phyloP scores from a whole-genome alignment of 2,888 invertebrate species.

The Callosobruchus maculatus region DNA sequence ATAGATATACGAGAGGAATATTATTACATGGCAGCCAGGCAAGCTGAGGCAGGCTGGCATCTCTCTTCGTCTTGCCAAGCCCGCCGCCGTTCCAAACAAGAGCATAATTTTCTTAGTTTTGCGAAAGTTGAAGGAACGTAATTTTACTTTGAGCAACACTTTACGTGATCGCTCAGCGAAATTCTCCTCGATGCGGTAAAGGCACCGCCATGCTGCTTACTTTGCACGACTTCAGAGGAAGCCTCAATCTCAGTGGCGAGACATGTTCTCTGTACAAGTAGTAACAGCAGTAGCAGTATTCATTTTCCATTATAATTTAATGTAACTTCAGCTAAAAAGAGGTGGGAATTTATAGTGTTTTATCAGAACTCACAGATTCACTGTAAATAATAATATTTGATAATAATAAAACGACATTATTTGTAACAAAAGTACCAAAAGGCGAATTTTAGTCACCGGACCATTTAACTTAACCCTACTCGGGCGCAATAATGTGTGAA shows the following conservation, averaged over 20 bases:
- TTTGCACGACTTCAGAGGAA: conserved; percentile 22
- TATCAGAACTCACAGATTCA: too few species aligned
- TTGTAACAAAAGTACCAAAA: too few species aligned
- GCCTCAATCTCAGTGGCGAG: conserved; percentile 8
- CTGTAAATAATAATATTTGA: too few species aligned
- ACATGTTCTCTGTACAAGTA: too few species aligned
- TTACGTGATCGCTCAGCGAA: conserved; percentile 32
- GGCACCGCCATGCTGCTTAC: conserved; percentile 20
- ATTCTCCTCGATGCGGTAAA: conserved; percentile 14
- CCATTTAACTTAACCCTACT: too few species aligned
- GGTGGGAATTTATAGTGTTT: too few species aligned
- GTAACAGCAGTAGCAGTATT: too few species aligned
- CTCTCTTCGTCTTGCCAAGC: neutral
- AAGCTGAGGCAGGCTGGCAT: neutral
- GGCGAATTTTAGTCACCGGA: too few species aligned
- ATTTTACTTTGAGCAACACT: conserved; percentile 48
- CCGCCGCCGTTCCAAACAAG: neutral
- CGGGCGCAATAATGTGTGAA: too few species aligned
- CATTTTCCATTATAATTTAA: too few species aligned
- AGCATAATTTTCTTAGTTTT: conserved; percentile 47
- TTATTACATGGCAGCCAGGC: conserved; percentile 13
- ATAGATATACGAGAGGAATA: conserved; percentile 19
- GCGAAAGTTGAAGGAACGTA: conserved; percentile 46
- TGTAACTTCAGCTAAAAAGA: too few species aligned
- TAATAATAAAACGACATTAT: too few species aligned